Evolutionary conservation across 1,140 invertebrate genomes (phyloP), one percentile per base, ranked within the genome.

Genomic region (Arion vulgaris): DNA sequence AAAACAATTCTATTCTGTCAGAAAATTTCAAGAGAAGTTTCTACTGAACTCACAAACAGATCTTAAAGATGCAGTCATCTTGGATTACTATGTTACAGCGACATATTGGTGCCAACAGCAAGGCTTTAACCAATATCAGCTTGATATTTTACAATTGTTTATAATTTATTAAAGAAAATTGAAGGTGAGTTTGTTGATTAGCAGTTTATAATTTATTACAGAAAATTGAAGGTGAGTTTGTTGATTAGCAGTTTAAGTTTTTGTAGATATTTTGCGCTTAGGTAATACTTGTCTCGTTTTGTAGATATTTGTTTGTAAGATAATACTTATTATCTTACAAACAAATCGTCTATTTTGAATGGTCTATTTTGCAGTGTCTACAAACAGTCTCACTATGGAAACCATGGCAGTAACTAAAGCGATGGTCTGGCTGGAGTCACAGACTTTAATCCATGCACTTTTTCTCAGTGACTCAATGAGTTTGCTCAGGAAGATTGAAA

Each of bases 81-180:
- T 91, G 34, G 91, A 92, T 76, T 92, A 90, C 75, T 91, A 89
- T 80, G 89, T 89, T 69, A 85, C 85, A 51, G 89, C 88, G 28
- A 77, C 90, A 15, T 92, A 88, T 85, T 92, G 91, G 91, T 88
- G 83, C 7, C 89, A 90, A 77, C 88, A 91, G 76, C 87, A 90
- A 73, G 83, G 80, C 5, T 90, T 89, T 80, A 89, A 77, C 38
- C 62, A 81, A 5, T 85, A 87, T 73, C 90, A 92, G 71, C 57
- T 88, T 28, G 86, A 38, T 90, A 91, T 71, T 91, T 91, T 80
- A 91, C 90, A 68, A 84, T 90, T n/a, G 69, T 87, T 39, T 86
- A 91, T 82, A 87, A 45, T 51, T 71, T 91, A 19, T 78, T 92
- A 51, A 86, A 89, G n/a, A 92, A 92, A 88, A 76, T 92, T 26